Percentiles rank a stretch among this genome's conserved stretches.
These are phyloP conservation scores for Dysmachus trigonus DNA, from an alignment of 2,888 invertebrate species.

Conservation along the genomic window DNA sequence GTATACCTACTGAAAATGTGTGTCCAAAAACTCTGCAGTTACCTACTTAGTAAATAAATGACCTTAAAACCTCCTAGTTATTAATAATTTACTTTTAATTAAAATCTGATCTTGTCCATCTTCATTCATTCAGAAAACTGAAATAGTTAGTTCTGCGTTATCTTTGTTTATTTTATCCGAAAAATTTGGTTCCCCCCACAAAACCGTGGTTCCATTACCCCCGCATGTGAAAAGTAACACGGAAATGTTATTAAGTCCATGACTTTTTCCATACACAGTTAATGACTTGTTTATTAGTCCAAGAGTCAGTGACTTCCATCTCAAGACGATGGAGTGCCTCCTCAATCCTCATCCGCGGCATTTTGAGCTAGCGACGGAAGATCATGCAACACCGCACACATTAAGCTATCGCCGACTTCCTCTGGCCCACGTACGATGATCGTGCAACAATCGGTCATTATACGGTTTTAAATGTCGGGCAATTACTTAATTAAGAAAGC, in stretches of 20 bases:
- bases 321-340: not conserved
- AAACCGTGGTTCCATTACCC: not conserved
- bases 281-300: conserved; percentile 24
- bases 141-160: not conserved
- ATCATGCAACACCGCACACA: not conserved
- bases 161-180: not conserved
- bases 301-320: conserved; percentile 33
- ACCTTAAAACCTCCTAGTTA: not conserved
- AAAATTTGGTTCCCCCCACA: not conserved
- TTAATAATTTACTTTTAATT: not conserved
- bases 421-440: conserved; percentile 13
- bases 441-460: conserved; percentile 28
- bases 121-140: not conserved
- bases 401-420: conserved; percentile 33
- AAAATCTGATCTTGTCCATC: not conserved
- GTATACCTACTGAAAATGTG: too few species aligned
- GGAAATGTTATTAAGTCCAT: not conserved
- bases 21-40: too few species aligned
- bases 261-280: not conserved
- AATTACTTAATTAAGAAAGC: conserved; percentile 40
- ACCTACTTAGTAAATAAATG: not conserved
- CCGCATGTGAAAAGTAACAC: not conserved
- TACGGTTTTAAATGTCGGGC: conserved; percentile 35
- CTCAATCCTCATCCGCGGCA: not conserved
- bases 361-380: not conserved